phyloP scores from a whole-genome alignment of 2,113 vertebrate genomes.

The Leucopsar rothschildi region DNA sequence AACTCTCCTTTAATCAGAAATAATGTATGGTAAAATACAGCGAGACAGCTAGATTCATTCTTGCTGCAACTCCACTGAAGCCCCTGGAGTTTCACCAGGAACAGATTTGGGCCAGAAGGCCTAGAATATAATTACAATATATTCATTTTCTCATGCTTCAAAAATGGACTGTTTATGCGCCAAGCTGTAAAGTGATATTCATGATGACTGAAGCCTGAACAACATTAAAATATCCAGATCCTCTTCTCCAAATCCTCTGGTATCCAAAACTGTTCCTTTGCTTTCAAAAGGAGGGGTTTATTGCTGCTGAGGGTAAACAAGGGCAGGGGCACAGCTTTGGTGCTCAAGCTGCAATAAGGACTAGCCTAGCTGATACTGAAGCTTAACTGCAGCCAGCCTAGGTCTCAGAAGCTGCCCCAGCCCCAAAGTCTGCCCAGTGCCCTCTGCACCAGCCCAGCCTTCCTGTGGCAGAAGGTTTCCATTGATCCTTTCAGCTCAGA shows the following conservation, averaged over 20 bases:
- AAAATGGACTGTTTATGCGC: slow-evolving; percentile 22
- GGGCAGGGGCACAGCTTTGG: not conserved
- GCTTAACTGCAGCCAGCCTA: not conserved
- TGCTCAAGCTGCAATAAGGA: not conserved
- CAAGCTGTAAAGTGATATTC: slow-evolving; percentile 58
- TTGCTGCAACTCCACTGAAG: not conserved
- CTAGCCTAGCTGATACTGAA: not conserved
- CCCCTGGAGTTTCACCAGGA: not conserved
- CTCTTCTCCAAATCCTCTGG: slow-evolving; percentile 32
- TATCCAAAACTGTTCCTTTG: not conserved
- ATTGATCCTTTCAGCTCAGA: not conserved
- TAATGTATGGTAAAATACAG: not conserved
- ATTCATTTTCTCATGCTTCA: slow-evolving; percentile 49
- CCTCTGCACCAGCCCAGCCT: not conserved
- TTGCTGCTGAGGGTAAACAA: not conserved
- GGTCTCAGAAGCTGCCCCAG: not conserved
- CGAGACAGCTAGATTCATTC: not conserved
- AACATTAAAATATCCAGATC: slow-evolving; percentile 49
- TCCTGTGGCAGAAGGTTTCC: not conserved
- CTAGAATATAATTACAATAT: slow-evolving; percentile 31
- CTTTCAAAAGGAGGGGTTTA: not conserved
- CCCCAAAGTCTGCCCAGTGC: not conserved
- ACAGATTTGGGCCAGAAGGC: slow-evolving; percentile 2
- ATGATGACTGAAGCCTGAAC: slow-evolving; percentile 54
- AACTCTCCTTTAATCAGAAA: not conserved